phyloP scores from a whole-genome alignment of 1,140 invertebrate species.

The Brachionus manjavacas region DNA sequence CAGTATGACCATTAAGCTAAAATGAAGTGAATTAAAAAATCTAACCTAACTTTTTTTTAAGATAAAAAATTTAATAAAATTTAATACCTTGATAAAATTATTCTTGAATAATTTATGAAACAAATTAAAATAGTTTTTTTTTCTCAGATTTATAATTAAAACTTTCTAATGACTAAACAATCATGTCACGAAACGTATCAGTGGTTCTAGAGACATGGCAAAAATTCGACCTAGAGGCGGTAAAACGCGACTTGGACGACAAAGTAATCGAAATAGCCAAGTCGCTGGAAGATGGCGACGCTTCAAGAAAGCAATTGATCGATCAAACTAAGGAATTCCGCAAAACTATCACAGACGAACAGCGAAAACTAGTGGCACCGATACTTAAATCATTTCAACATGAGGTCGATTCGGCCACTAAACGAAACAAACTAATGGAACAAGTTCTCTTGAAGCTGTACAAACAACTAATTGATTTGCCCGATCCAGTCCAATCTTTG shows the following conservation, averaged over 20 bases:
- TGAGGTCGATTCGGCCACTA: conserved; percentile 61
- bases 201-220: not conserved
- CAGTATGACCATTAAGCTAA: too few relatives aligned
- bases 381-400: conserved; percentile 62
- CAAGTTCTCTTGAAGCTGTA: conserved; percentile 61
- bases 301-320: conserved; percentile 59
- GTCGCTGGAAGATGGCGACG: conserved; percentile 61
- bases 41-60: not conserved
- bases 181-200: conserved; percentile 17
- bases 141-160: not conserved
- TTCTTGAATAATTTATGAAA: not conserved
- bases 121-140: not conserved
- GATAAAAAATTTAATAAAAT: not conserved
- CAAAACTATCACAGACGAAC: conserved; percentile 56
- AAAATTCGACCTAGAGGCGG: conserved; percentile 9
- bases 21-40: too few relatives aligned
- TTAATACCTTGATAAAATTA: not conserved
- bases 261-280: conserved; percentile 60
- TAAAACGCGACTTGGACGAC: conserved; percentile 53
- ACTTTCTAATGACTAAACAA: not conserved
- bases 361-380: conserved; percentile 59
- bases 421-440: conserved; percentile 61
- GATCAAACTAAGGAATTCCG: conserved; percentile 62
- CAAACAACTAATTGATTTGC: conserved; percentile 61
- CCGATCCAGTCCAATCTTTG: conserved; percentile 59